These are phyloP conservation scores for Ophonus ardosiacus DNA, from an alignment of 2,888 invertebrate species.

Conservation along the genomic window DNA sequence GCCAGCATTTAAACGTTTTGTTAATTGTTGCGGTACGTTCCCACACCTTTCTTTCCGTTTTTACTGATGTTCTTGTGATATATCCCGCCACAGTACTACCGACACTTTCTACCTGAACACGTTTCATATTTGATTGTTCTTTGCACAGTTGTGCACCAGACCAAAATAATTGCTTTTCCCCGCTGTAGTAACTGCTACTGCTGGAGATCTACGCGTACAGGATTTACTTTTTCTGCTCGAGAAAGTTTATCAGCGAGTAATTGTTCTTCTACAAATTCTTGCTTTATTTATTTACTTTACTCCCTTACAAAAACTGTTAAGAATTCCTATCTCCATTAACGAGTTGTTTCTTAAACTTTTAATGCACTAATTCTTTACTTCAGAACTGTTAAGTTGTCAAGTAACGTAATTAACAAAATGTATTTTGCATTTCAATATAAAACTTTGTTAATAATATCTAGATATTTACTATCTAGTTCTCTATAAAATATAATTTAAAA, in stretches of 20 bases:
- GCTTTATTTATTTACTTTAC: not conserved
- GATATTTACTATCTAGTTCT: too few relatives aligned
- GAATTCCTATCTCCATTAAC: not conserved
- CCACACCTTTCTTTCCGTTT: slow-evolving; percentile 51
- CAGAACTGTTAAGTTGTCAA: not conserved
- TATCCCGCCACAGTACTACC: slow-evolving; percentile 19
- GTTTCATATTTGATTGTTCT: slow-evolving; percentile 57
- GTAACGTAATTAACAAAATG: not conserved
- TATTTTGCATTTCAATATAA: not conserved
- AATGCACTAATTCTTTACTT: not conserved
- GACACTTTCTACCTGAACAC: slow-evolving; percentile 49
- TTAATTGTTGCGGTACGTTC: slow-evolving; percentile 29
- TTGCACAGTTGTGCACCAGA: slow-evolving; percentile 38
- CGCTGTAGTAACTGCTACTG: not conserved
- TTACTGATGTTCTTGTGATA: slow-evolving; percentile 29
- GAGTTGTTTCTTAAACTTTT: not conserved
- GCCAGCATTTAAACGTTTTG: slow-evolving; percentile 4
- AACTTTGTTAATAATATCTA: too few relatives aligned
- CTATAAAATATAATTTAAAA: too few relatives aligned
- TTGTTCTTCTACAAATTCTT: slow-evolving; percentile 6
- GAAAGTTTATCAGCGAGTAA: slow-evolving; percentile 3
- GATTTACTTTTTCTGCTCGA: slow-evolving; percentile 10
- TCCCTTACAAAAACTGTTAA: not conserved
- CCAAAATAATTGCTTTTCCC: slow-evolving; percentile 47
- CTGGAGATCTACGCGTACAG: not conserved